Evolutionary conservation across 2,888 invertebrate genomes (phyloP).

Genomic region (Biston stratarius): DNA sequence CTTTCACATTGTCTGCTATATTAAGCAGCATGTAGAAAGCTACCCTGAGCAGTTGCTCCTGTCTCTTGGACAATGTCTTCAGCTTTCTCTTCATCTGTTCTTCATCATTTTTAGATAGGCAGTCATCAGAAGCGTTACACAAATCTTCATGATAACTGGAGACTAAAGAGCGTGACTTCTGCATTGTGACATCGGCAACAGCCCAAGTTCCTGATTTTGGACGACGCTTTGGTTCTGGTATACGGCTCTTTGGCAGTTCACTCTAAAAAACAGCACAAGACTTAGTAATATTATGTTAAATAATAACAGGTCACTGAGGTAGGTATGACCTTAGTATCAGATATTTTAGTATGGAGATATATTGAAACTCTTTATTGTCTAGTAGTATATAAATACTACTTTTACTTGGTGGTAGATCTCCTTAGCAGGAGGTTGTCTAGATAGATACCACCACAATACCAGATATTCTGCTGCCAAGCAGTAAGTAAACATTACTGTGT

Average conservation of each 20-base stretch:
- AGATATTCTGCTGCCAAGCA: no score
- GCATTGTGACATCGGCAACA: conserved; percentile 83
- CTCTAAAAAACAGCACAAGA: conserved; percentile 63
- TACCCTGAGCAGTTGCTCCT: conserved; percentile 96
- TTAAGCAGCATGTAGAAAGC: conserved; percentile 97
- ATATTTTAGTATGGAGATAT: no score
- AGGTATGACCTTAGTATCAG: no score
- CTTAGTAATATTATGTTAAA: background rate
- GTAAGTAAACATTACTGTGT: no score
- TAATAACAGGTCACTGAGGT: no score
- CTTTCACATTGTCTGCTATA: conserved; percentile 97
- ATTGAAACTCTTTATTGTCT: no score
- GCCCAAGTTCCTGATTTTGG: conserved; percentile 93
- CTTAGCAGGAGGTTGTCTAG: no score
- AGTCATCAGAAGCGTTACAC: conserved; percentile 81
- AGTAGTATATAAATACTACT: no score
- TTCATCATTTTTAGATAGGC: conserved; percentile 88
- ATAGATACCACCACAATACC: no score
- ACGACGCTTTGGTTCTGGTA: conserved; percentile 90
- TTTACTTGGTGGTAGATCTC: no score
- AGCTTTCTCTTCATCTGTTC: conserved; percentile 92
- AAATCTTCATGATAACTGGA: conserved; percentile 90
- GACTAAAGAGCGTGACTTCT: conserved; percentile 87
- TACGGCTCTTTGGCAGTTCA: conserved; percentile 89
- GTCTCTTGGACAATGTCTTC: conserved; percentile 94